Evolutionary conservation across 2,113 vertebrate species (phyloP), one percentile per base, ranked within the genome.

Genomic region (Cyrtonyx montezumae): DNA sequence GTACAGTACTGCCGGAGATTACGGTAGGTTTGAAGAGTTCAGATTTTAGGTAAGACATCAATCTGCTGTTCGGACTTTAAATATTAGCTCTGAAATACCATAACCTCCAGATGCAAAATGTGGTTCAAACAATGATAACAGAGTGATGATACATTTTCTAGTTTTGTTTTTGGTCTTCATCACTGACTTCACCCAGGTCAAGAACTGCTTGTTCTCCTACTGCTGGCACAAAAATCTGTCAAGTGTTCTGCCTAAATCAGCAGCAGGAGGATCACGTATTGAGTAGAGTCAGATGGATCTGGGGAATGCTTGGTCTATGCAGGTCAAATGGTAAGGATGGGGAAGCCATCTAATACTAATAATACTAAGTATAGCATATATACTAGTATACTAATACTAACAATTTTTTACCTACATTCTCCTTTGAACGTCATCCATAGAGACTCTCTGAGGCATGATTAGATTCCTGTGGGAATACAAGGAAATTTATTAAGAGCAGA

Each of bases 241-340:
- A 66, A 34, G 6, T 2, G 2, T 9, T 68, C 61, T 74, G 23
- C 16, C 28, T 46, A 42, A 62, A 71, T 51, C 46, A 36, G 11
- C 19, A n/a, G 20, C 23, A 21, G 20, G 25, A 7, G 37, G 67
- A 36, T n/a, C 36, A 36, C 13, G 30, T 0, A 1, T 66, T 79
- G n/a, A 61, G 62, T 22, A 45, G 8, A 48, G 23, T 56, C 6
- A 56, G 34, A 21, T 14, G 23, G 37, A 61, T 2, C 1, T 46
- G 30, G 8, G 6, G 36, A 58, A 9, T 20, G 9, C 10, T 79
- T 62, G 45, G 1, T 0, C 18, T 58, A 4, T 13, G 11, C 2
- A 1, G 8, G 13, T 67, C 51, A 10, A 53, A 16, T 32, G 23
- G 11, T 26, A 78, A 66, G 32, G 43, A 69, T 30, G 8, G 10